Base-by-base conservation (phyloP, 2,113 vertebrate genomes). In the Cygnus buccinator region DNA sequence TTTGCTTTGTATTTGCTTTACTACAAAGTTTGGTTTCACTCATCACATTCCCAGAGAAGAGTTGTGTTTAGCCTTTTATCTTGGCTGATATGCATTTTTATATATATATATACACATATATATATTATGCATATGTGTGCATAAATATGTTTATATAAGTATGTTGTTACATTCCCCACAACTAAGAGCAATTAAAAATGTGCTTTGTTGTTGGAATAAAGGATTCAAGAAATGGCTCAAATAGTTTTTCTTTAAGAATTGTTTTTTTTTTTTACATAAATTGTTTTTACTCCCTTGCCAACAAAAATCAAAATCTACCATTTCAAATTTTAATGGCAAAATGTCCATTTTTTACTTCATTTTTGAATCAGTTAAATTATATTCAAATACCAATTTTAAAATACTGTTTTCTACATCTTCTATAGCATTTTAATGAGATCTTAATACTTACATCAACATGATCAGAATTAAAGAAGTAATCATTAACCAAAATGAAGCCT, bases 141-240 rank as follows among this genome's bases (percentile, higher is more conserved):
- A 39, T 17, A 2, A 13, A 9, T 19, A 3, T 6, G 2, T 33
- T 50, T 2, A 23, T 13, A 25, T 35, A 63, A 4, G 19, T 6
- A 10, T 13, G 11, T 37, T 39, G 7, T 1, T 54, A 46, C 83
- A 59, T 73, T 33, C 1, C 11, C 16, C 50, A 0, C 72, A 86
- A 43, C 20, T 48, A 37, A 54, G 31, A 67, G 3, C 4, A 71
- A 44, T 58, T 94, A 2, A 9, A 71, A 65, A 61, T 19, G 9
- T 72, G 25, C 6, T 65, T 86, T 73, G 3, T 87, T 77, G 10
- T 25, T 84, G 22, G 14, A 91, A 43, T 4, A 77, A 33, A 29
- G 84, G 14, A 81, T 33, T 57, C 8, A 77, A 80, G 8, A 77
- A 87, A 57, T 43, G 9, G 5, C 35, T 48, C 20, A 23, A 79